Base-by-base conservation (phyloP, 2,113 vertebrate genomes). In the Chunga burmeisteri region DNA sequence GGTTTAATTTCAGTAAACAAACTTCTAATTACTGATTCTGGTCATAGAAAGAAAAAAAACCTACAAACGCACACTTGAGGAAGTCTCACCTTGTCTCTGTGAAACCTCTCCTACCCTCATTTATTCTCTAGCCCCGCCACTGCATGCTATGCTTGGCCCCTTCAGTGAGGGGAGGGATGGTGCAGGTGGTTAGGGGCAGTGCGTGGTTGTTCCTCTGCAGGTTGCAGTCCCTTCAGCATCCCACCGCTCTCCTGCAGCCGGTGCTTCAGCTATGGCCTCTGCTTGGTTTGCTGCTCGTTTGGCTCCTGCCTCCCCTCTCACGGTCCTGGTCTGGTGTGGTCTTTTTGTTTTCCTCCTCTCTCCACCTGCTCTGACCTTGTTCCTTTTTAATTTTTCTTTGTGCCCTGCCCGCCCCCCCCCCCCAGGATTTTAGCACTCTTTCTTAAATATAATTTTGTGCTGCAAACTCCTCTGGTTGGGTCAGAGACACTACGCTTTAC, bases 181-280 rank as follows among this genome's bases (percentile, higher is more conserved):
- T 0, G 1, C 58, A 27, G 11, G 27, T 38, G 22, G 10, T 4
- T 29, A 14, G 30, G 56, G 36, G 6, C 32, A 30, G 20, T 30
- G 42, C 2, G 0, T 16, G 50, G 42, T 58, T 15, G 12, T 40
- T 49, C 6, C 52, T 49, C 27, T 1, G 2, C 21, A 21, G 44
- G 38, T 8, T 13, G 9, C 46, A 59, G 19, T 53, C 25, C 11
- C 36, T 42, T 66, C 23, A 42, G n/a, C 23, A 23, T 34, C 42
- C 50, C 23, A 58, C n/a, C 1, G 2, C 61, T 66, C 50, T 40
- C 5, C 1, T 21, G 14, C 1, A 0, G 61, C n/a, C 7, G 2
- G 40, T 74, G 50, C 61, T 65, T 32, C 4, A 4, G 40, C 56
- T 42, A 13, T 3, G 5, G 15, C 36, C 23, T 23, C 30, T 61